These are phyloP conservation scores for Oasisia sp. DNA, from an alignment of 2,888 invertebrate genomes.

Conservation along the genomic window DNA sequence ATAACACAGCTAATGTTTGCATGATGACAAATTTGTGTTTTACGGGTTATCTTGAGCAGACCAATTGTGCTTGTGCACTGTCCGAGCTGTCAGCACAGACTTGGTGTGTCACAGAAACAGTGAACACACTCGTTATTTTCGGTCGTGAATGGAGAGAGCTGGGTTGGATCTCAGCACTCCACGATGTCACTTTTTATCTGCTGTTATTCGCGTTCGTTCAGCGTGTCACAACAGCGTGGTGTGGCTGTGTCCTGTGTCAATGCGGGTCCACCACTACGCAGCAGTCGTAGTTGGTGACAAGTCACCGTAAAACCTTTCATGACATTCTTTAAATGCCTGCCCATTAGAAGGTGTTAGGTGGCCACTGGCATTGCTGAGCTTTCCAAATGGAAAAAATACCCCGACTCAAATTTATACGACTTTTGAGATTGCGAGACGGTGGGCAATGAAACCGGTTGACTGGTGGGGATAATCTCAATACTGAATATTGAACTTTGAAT, in stretches of 20 bases:
- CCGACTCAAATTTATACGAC: neutral
- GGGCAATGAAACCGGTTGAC: neutral
- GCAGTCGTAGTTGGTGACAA: neutral
- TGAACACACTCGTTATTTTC: neutral
- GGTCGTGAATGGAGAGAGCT: neutral
- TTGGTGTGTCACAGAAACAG: neutral
- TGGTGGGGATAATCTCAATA: neutral
- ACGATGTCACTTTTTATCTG: neutral
- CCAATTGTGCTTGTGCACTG: too few species aligned
- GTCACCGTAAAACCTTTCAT: neutral
- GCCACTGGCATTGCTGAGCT: neutral
- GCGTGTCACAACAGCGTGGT: neutral
- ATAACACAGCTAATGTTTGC: neutral
- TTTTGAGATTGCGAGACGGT: neutral
- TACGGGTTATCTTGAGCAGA: too few species aligned
- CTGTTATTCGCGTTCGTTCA: neutral
- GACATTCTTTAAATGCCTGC: neutral
- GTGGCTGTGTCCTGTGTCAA: neutral
- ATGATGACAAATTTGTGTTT: neutral
- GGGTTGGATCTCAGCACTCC: neutral
- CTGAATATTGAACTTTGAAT: neutral
- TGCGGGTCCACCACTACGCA: neutral
- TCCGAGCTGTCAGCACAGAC: neutral
- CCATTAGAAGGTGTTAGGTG: neutral
- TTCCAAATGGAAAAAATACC: neutral